Percentiles rank a stretch among this genome's conserved stretches.
phyloP scores from a whole-genome alignment of 1,140 invertebrate genomes.

The Hyphantria cunea region DNA sequence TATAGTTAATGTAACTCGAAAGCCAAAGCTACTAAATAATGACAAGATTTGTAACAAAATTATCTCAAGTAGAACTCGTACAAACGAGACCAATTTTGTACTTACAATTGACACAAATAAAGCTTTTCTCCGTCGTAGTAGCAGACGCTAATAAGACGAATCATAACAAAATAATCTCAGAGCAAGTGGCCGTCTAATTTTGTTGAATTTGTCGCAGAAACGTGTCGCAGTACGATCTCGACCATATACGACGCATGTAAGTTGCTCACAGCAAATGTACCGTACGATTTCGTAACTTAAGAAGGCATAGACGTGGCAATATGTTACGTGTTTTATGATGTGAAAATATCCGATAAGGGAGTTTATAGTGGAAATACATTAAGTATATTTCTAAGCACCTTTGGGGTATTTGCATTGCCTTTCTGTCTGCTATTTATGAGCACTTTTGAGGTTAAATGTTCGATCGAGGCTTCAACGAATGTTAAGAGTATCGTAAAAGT shows the following conservation, averaged over 20 bases:
- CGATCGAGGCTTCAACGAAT: too few relatives aligned
- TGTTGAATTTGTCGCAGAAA: slow-evolving; percentile 28
- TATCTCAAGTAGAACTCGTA: neutral
- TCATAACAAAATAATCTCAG: slow-evolving; percentile 10
- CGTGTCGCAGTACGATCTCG: slow-evolving; percentile 9
- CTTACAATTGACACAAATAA: neutral
- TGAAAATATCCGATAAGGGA: slow-evolving; percentile 18
- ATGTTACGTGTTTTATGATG: slow-evolving; percentile 29
- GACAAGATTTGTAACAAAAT: neutral
- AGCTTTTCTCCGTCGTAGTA: neutral
- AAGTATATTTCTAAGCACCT: neutral
- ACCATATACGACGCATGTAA: slow-evolving; percentile 11
- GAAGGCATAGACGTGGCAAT: slow-evolving; percentile 36
- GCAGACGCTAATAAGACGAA: slow-evolving; percentile 8
- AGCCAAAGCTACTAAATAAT: neutral
- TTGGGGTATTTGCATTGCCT: neutral
- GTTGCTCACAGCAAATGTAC: slow-evolving; percentile 40
- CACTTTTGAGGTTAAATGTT: neutral
- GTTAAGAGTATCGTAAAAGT: too few relatives aligned
- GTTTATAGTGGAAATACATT: slow-evolving; percentile 3
- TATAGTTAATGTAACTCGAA: too few relatives aligned
- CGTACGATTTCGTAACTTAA: slow-evolving; percentile 40
- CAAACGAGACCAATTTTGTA: neutral
- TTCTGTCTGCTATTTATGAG: neutral
- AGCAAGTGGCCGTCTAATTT: slow-evolving; percentile 20